Conservation (phyloP, 2,888 invertebrate genomes). For the Anarsia innoxiella region DNA sequence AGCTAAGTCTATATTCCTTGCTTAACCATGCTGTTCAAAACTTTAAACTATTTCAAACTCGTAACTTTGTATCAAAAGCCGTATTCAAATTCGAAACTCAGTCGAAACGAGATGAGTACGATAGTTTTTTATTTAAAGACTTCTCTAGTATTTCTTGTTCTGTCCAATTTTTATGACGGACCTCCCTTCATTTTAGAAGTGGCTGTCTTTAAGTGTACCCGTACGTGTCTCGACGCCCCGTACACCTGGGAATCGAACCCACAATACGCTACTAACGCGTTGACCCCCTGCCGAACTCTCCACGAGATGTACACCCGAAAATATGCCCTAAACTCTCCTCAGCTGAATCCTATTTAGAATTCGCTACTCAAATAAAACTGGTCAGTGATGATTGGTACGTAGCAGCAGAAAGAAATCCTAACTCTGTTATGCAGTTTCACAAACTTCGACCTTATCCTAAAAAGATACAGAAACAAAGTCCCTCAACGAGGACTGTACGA, state of each 20-base stretch:
- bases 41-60: too few species aligned
- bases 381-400: conserved; percentile 62
- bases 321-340: conserved; percentile 20
- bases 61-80: too few species aligned
- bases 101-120: too few species aligned
- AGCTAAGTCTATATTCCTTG: too few species aligned
- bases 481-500: conserved; percentile 15
- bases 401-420: conserved; percentile 32
- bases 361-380: conserved; percentile 24
- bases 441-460: conserved; percentile 22
- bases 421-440: conserved; percentile 13
- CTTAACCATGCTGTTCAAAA: too few species aligned
- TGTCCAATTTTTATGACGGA: conserved; percentile 72
- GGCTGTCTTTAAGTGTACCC: conserved; percentile 66
- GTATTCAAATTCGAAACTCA: too few species aligned
- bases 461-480: conserved; percentile 13
- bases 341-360: conserved; percentile 25
- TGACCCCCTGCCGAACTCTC: conserved; percentile 49
- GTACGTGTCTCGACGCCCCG: conserved; percentile 64
- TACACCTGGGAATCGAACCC: conserved; percentile 75
- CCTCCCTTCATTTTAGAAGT: conserved; percentile 70
- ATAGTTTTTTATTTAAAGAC: too few species aligned
- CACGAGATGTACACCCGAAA: conserved; percentile 22
- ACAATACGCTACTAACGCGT: conserved; percentile 63
- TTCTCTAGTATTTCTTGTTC: conserved; percentile 45